Conservation (phyloP, 1,140 invertebrate species). For the Phocides pigmalion region DNA sequence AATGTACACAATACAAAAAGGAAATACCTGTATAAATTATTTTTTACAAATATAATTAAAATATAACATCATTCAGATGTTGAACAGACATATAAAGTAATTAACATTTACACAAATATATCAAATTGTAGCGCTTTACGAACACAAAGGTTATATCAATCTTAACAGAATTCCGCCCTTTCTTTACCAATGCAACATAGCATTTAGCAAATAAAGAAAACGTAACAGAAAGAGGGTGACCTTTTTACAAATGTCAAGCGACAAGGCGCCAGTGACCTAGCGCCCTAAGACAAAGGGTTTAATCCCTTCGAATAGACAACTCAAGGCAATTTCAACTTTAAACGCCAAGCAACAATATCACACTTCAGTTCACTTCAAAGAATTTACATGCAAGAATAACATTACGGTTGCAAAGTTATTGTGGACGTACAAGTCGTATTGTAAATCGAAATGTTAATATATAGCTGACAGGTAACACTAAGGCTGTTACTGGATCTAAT, state of each 20-base stretch:
- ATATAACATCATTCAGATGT: too few relatives aligned
- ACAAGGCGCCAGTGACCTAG: constrained; percentile 60
- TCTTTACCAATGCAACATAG: constrained; percentile 64
- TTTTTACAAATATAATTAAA: too few relatives aligned
- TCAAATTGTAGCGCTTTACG: constrained; percentile 42
- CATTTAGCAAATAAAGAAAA: constrained; percentile 75
- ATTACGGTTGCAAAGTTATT: constrained; percentile 53
- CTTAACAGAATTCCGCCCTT: constrained; percentile 73
- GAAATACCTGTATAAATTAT: too few relatives aligned
- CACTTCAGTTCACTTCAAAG: constrained; percentile 38
- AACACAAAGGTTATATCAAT: constrained; percentile 72
- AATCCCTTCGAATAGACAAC: constrained; percentile 52
- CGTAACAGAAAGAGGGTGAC: constrained; percentile 68
- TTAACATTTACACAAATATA: background rate
- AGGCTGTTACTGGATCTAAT: constrained; percentile 28
- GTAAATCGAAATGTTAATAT: constrained; percentile 45
- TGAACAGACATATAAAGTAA: too few relatives aligned
- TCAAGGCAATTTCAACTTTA: constrained; percentile 52
- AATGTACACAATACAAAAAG: too few relatives aligned
- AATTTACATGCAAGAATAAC: constrained; percentile 53
- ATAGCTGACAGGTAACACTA: constrained; percentile 36
- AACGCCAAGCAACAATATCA: constrained; percentile 41
- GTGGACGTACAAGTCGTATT: constrained; percentile 37
- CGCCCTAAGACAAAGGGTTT: constrained; percentile 78
- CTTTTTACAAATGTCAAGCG: constrained; percentile 80